These are phyloP conservation scores for Haliaeetus leucogaster DNA, from an alignment of 2,113 vertebrate genomes.

Conservation along the genomic window DNA sequence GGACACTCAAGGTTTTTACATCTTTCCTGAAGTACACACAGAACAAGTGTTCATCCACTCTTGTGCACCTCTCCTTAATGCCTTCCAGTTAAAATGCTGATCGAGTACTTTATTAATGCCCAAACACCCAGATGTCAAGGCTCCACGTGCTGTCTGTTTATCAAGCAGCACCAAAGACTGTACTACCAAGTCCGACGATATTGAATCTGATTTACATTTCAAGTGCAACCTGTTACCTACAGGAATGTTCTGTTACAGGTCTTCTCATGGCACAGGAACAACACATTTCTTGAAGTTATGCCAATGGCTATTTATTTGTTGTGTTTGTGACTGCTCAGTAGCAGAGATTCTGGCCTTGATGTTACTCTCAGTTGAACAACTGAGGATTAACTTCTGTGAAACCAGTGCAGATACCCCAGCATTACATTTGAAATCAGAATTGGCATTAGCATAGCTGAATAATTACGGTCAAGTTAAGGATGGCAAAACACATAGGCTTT, in stretches of 20 bases:
- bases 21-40: neutral
- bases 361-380: neutral
- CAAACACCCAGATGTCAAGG: neutral
- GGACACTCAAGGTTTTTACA: neutral
- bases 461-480: neutral
- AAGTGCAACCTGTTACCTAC: neutral
- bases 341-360: neutral
- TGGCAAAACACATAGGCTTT: neutral
- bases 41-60: neutral
- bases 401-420: neutral
- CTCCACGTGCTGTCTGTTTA: neutral
- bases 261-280: neutral
- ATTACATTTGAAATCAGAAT: neutral
- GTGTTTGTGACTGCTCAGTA: neutral
- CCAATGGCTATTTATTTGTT: neutral
- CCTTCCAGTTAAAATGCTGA: neutral
- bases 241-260: neutral
- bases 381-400: neutral
- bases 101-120: neutral
- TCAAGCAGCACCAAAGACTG: neutral
- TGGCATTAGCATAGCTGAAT: neutral
- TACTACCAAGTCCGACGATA: neutral
- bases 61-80: neutral
- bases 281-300: neutral
- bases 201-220: neutral